phyloP scores from a whole-genome alignment of 2,888 invertebrate genomes.

The Marronus borbonicus region DNA sequence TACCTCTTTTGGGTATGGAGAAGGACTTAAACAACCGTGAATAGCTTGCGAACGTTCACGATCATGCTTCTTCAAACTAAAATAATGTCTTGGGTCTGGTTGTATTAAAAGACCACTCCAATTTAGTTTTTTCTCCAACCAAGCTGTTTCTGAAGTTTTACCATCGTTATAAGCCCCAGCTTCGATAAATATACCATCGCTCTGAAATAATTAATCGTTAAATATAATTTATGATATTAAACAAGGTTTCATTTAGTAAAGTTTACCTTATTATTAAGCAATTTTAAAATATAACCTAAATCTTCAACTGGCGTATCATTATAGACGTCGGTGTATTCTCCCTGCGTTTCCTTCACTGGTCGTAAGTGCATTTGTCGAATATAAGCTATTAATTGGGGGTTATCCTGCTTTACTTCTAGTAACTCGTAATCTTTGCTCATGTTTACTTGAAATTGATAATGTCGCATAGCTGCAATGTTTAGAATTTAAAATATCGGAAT shows the following conservation, averaged over 20 bases:
- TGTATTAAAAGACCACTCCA: constrained; percentile 86
- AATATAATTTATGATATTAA: constrained; percentile 18
- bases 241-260: constrained; percentile 58
- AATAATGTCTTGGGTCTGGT: constrained; percentile 85
- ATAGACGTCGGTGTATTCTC: constrained; percentile 64
- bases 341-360: constrained; percentile 70
- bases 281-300: constrained; percentile 69
- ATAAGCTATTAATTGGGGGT: constrained; percentile 82
- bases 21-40: constrained; percentile 87
- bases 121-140: constrained; percentile 79
- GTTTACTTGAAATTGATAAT: constrained; percentile 85
- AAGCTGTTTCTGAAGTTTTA: constrained; percentile 78
- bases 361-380: constrained; percentile 81
- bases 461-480: constrained; percentile 74
- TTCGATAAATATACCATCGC: constrained; percentile 83
- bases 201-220: constrained; percentile 67
- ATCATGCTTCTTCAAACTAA: constrained; percentile 75
- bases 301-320: constrained; percentile 69
- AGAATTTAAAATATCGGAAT: no score
- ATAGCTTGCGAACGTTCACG: constrained; percentile 76
- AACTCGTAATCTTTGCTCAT: constrained; percentile 86
- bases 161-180: constrained; percentile 76
- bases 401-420: constrained; percentile 81
- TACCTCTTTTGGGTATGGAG: constrained; percentile 84
- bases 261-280: constrained; percentile 71